Conservation (phyloP, 2,797 vertebrate genomes). For the Stomatorhinus walkeri region DNA sequence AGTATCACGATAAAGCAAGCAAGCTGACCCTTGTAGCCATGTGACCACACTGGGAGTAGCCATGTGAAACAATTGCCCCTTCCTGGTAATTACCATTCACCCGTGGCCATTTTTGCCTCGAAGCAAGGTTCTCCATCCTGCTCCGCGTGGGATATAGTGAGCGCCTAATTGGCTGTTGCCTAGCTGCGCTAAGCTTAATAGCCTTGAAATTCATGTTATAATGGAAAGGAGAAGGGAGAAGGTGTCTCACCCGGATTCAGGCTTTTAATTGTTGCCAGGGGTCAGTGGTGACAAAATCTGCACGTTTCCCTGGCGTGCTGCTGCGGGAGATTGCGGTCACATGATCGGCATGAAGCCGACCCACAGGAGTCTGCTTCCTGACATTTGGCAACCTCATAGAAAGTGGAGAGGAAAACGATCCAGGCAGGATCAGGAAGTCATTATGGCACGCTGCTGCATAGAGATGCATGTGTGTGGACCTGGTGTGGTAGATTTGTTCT, state of each 20-base stretch:
- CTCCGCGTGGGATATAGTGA: not conserved
- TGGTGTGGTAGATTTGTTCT: conserved; percentile 39
- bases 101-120: not conserved
- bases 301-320: conserved; percentile 26
- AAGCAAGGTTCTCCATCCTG: not conserved
- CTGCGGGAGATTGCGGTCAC: conserved; percentile 16
- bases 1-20: conserved; percentile 1
- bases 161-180: conserved; percentile 17
- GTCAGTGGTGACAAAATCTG: conserved; percentile 44
- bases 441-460: conserved; percentile 29
- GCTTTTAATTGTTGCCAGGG: conserved; percentile 41
- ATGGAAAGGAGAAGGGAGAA: not conserved
- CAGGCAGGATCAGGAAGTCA: conserved; percentile 37
- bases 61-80: not conserved
- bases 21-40: not conserved
- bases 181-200: not conserved
- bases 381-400: conserved; percentile 64
- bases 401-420: conserved; percentile 41
- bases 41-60: not conserved
- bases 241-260: conserved; percentile 32
- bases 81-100: not conserved
- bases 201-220: not conserved
- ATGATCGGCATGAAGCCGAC: conserved; percentile 26
- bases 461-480: not conserved
- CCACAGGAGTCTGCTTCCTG: conserved; percentile 43